These are phyloP conservation scores for Phthorimaea operculella DNA, from an alignment of 1,140 invertebrate species.

Conservation along the genomic window DNA sequence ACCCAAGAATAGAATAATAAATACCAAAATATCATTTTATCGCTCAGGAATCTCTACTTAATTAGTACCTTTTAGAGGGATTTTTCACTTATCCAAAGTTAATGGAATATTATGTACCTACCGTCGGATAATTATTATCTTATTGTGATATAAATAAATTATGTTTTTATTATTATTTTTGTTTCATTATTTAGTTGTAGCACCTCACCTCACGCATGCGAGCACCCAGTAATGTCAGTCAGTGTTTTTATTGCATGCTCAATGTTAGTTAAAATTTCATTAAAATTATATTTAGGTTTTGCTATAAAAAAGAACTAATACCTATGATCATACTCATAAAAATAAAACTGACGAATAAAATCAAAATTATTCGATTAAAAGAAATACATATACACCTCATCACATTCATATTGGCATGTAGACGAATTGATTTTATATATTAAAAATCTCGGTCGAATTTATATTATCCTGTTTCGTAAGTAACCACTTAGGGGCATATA, in stretches of 20 bases:
- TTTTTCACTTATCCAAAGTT: constrained; percentile 42
- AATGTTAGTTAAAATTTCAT: too few species aligned
- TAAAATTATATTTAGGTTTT: too few species aligned
- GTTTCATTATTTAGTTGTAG: constrained; percentile 57
- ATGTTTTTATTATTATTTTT: constrained; percentile 55
- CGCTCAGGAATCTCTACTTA: constrained; percentile 53
- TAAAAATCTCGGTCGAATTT: too few species aligned
- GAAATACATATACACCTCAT: too few species aligned
- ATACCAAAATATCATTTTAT: not conserved
- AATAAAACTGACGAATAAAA: too few species aligned
- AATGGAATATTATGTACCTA: constrained; percentile 39
- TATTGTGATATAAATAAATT: constrained; percentile 54
- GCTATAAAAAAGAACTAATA: too few species aligned
- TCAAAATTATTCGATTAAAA: too few species aligned
- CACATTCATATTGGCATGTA: too few species aligned
- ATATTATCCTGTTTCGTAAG: too few species aligned
- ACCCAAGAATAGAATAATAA: not conserved
- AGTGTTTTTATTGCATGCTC: not conserved
- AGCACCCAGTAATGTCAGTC: constrained; percentile 28
- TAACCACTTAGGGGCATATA: too few species aligned
- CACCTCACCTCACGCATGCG: constrained; percentile 55
- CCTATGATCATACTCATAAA: too few species aligned
- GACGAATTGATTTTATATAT: too few species aligned
- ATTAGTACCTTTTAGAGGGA: constrained; percentile 59
- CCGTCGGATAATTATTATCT: constrained; percentile 22